Evolutionary conservation across 2,113 vertebrate genomes (phyloP), one percentile per base, ranked within the genome.

Genomic region (Strix aluco): DNA sequence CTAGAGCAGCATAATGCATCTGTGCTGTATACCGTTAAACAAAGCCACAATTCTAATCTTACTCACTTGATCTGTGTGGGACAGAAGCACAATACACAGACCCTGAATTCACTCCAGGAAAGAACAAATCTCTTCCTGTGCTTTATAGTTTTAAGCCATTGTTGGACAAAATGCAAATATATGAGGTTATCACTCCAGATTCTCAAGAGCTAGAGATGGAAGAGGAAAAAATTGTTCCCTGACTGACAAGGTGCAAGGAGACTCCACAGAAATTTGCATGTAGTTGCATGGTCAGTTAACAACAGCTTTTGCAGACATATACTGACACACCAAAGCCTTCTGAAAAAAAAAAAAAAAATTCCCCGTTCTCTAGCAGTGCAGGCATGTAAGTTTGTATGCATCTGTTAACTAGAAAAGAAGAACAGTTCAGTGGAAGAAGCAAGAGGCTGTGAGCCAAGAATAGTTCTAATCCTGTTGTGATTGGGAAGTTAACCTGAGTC

Each of bases 401-500:
- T n/a, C 40, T 46, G 61, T 69, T 7, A 81, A 36, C 69, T 91
- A 89, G 52, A 57, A 67, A 88, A 59, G 67, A 36, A 85, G 36
- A 95, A 91, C 3, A 46, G 26, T 84, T 85, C 8, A 80, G 36
- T 65, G 46, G 36, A 96, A 90, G 71, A 66, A 88, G 42, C 42
- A 93, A 74, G 65, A 87, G 72, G 63, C 86, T 88, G 34, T 51
- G 71, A 95, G 58, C 82, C 71, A 94, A 92, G 91, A 94, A 92
- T 38, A 90, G 63, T 58, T 94, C 72, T 92, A 96, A 94, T 79
- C 69, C 87, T 81, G 86, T 80, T 84, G 94, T 82, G 90, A 91
- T 15, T 59, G 73, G 78, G 70, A 96, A 94, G 81, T 93, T 96
- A 96, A 93, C 95, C 94, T 93, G 92, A 96, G 86, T 55, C 86